Evolutionary conservation across 2,888 invertebrate genomes (phyloP).

Genomic region (Apotomis turbidana): DNA sequence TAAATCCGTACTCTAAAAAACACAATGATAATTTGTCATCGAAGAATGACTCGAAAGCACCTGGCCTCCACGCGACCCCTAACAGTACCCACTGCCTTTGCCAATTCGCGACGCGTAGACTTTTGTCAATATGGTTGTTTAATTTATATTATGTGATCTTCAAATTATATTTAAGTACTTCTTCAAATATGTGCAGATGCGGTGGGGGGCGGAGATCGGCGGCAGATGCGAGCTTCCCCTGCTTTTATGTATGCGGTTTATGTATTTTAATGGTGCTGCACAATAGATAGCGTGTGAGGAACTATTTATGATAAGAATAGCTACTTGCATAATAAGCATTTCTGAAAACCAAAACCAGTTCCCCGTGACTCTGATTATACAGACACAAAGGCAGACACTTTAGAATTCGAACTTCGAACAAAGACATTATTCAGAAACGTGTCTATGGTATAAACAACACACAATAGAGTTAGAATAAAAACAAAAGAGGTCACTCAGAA

Average conservation of each 20-base stretch:
- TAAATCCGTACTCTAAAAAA: constrained; percentile 63
- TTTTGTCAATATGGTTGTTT: constrained; percentile 78
- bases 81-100: constrained; percentile 50
- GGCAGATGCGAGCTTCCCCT: constrained; percentile 67
- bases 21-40: constrained; percentile 81
- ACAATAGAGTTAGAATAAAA: too few relatives aligned
- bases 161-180: constrained; percentile 79
- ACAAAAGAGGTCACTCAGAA: background rate
- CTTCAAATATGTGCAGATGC: constrained; percentile 79
- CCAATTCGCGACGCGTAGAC: constrained; percentile 75
- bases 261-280: constrained; percentile 56
- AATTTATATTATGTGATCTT: constrained; percentile 83
- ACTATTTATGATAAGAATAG: constrained; percentile 37
- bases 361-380: constrained; percentile 25
- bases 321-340: constrained; percentile 9
- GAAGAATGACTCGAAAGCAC: constrained; percentile 67
- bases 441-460: too few relatives aligned
- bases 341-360: constrained; percentile 23
- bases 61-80: constrained; percentile 77
- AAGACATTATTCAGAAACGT: constrained; percentile 3
- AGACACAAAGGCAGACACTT: constrained; percentile 20
- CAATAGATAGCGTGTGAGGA: constrained; percentile 48
- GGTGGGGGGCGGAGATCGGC: constrained; percentile 61
- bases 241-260: constrained; percentile 54
- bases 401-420: constrained; percentile 17